phyloP scores from a whole-genome alignment of 2,113 vertebrate species.

The Alosa alosa region DNA sequence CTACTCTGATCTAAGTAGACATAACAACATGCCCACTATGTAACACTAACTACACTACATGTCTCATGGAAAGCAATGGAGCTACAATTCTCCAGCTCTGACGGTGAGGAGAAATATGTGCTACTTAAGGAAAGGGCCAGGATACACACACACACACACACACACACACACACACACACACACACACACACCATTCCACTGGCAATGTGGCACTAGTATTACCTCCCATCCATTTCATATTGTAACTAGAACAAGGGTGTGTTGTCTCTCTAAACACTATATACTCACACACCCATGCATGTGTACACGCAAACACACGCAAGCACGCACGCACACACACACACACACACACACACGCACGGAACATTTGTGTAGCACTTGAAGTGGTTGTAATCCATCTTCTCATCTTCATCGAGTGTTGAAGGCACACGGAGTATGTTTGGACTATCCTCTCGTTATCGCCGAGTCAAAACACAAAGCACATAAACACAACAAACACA shows the following conservation, averaged over 20 bases:
- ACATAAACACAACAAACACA: neutral
- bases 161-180: neutral
- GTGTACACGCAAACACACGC: neutral
- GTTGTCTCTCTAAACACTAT: neutral
- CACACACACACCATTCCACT: neutral
- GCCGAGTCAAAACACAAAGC: neutral
- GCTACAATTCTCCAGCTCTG: too few relatives aligned
- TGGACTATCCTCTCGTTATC: neutral
- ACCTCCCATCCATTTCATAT: neutral
- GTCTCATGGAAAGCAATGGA: neutral
- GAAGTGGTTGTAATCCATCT: too few relatives aligned
- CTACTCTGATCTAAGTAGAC: neutral
- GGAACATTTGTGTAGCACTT: neutral
- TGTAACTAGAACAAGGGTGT: neutral
- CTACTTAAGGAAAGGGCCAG: neutral
- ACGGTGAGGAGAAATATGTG: too few relatives aligned
- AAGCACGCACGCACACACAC: too few relatives aligned
- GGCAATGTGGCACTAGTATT: neutral
- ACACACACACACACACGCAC: neutral
- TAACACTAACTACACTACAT: neutral
- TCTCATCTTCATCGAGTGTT: neutral
- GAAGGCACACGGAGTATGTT: neutral
- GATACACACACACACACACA: neutral
- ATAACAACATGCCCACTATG: neutral
- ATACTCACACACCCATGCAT: neutral